Conservation (phyloP, 2,797 vertebrate species). For the Pitangus sulphuratus region DNA sequence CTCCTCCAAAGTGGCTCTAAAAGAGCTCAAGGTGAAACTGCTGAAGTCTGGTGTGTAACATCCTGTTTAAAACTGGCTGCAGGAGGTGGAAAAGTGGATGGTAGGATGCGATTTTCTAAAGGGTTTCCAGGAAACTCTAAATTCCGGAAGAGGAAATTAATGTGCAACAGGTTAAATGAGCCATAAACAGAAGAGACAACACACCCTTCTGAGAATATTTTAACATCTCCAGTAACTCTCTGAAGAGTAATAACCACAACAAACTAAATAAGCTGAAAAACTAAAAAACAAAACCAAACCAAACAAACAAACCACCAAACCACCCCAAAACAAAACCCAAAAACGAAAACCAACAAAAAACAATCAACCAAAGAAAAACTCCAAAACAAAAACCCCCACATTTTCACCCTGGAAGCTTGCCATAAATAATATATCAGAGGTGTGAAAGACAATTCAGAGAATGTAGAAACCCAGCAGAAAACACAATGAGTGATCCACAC, state of each 20-base stretch:
- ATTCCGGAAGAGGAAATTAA: background rate
- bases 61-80: fast-evolving
- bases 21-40: background rate
- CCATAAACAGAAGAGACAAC: background rate
- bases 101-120: background rate
- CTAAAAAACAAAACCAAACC: background rate
- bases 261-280: background rate
- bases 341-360: background rate
- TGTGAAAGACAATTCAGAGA: background rate
- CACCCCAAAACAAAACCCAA: background rate
- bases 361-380: too few species aligned
- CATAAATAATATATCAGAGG: background rate
- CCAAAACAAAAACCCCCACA: fast-evolving
- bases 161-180: background rate
- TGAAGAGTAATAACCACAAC: background rate
- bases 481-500: background rate
- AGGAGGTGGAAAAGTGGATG: background rate
- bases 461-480: background rate
- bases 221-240: background rate
- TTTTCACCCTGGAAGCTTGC: background rate
- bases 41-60: background rate
- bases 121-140: background rate
- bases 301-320: too few species aligned
- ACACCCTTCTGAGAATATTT: background rate
- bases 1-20: background rate